Conservation (phyloP, 2,113 vertebrate genomes). For the Dunckerocampus dactyliophorus region DNA sequence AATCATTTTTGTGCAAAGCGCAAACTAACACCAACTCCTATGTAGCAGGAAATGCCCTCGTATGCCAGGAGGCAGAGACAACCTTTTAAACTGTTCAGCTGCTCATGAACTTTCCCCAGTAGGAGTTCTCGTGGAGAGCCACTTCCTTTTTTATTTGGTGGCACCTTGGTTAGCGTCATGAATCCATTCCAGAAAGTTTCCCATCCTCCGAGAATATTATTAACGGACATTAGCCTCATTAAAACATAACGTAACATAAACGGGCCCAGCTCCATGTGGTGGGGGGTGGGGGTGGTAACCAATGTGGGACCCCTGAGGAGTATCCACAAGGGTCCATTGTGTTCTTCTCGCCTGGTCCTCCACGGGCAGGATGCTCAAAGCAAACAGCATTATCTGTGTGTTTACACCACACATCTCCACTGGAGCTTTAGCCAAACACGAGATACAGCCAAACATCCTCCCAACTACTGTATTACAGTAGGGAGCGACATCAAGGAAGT, state of each 20-base stretch:
- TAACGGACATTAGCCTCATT: background rate
- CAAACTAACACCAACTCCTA: no score
- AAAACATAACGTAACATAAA: background rate
- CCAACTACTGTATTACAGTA: slow-evolving; percentile 17
- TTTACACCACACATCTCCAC: slow-evolving; percentile 56
- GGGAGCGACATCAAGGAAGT: background rate
- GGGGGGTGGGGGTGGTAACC: slow-evolving; percentile 2
- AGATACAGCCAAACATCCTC: slow-evolving; percentile 60
- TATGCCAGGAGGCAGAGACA: no score
- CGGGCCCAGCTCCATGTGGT: background rate
- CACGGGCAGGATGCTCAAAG: slow-evolving; percentile 63
- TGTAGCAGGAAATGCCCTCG: no score
- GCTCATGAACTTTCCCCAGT: no score
- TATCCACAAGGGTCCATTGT: slow-evolving; percentile 52
- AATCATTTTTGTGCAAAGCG: no score
- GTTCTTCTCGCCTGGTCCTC: slow-evolving; percentile 27
- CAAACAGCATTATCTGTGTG: slow-evolving; percentile 66
- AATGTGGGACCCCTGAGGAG: slow-evolving; percentile 20
- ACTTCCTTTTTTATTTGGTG: no score
- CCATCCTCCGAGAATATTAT: background rate
- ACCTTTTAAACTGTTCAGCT: no score
- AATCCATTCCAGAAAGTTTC: background rate
- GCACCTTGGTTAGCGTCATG: no score
- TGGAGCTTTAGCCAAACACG: slow-evolving; percentile 54
- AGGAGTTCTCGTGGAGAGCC: no score